These are phyloP conservation scores for Trimorus sp. DNA, from an alignment of 2,888 invertebrate genomes.

Conservation along the genomic window DNA sequence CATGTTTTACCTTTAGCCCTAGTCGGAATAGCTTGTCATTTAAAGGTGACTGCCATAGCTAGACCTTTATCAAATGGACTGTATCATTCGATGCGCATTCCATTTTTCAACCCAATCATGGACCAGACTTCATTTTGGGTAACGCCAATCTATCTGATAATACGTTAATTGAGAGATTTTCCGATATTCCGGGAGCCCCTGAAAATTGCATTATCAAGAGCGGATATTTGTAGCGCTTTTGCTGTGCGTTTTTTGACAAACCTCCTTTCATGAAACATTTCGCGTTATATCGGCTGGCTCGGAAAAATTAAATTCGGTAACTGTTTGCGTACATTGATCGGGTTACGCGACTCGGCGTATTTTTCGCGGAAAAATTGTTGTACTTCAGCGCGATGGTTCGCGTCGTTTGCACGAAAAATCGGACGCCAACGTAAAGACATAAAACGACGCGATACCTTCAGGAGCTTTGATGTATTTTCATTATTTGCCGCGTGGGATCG, in stretches of 20 bases:
- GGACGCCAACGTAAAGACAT: slow-evolving; percentile 37
- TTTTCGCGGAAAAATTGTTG: slow-evolving; percentile 17
- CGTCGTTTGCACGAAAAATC: slow-evolving; percentile 32
- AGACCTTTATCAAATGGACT: too few species aligned
- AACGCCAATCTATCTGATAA: slow-evolving; percentile 38
- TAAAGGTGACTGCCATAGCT: too few species aligned
- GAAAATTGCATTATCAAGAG: slow-evolving; percentile 33
- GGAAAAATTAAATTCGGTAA: slow-evolving; percentile 41
- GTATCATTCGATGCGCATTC: too few species aligned
- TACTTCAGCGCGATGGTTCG: slow-evolving; percentile 21
- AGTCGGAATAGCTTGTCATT: too few species aligned
- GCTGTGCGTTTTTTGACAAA: slow-evolving; percentile 14
- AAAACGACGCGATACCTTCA: slow-evolving; percentile 34
- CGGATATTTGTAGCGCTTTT: slow-evolving; percentile 25
- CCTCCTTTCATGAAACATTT: slow-evolving; percentile 32
- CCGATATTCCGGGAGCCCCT: slow-evolving; percentile 20
- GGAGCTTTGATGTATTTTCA: slow-evolving; percentile 59
- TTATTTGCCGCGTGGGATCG: slow-evolving; percentile 52
- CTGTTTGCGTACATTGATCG: slow-evolving; percentile 48
- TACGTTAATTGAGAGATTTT: slow-evolving; percentile 33
- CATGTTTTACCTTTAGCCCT: too few species aligned
- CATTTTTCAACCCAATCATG: slow-evolving; percentile 7
- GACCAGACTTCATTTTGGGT: slow-evolving; percentile 11
- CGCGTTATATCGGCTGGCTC: slow-evolving; percentile 21
- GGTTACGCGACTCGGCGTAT: too few species aligned